Evolutionary conservation across 1,140 invertebrate genomes (phyloP).

Genomic region (Drosophila santomea): DNA sequence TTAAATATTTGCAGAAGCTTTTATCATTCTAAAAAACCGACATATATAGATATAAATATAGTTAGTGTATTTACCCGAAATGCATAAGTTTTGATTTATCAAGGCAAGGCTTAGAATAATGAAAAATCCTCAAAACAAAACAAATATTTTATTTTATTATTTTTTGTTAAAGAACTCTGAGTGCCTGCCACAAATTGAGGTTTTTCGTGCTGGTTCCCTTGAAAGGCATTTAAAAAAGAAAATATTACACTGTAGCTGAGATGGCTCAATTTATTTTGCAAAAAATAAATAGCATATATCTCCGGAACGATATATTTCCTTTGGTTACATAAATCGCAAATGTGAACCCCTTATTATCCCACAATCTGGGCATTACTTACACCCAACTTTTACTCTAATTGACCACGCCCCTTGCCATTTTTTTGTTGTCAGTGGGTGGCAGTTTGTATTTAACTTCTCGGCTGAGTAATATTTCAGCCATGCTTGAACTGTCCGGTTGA

Average conservation of each 20-base stretch:
- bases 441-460: conserved; percentile 33
- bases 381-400: conserved; percentile 31
- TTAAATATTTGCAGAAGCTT: too few relatives aligned
- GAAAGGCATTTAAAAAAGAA: conserved; percentile 13
- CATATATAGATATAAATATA: not conserved
- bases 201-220: conserved; percentile 16
- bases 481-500: conserved; percentile 39
- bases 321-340: conserved; percentile 14
- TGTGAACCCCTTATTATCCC: conserved; percentile 24
- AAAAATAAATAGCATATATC: conserved; percentile 13
- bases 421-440: conserved; percentile 1
- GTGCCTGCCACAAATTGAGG: conserved; percentile 21
- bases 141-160: not conserved
- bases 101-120: not conserved
- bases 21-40: not conserved
- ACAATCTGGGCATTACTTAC: conserved; percentile 29
- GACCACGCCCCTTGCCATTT: conserved; percentile 22
- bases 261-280: conserved; percentile 6
- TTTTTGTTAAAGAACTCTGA: conserved; percentile 5
- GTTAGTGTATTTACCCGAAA: not conserved
- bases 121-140: not conserved
- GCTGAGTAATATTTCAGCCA: conserved; percentile 26
- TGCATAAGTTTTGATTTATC: not conserved
- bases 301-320: conserved; percentile 13
- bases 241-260: not conserved